Conservation (phyloP, 2,797 vertebrate genomes). For the Acestrorhynchus altus region DNA sequence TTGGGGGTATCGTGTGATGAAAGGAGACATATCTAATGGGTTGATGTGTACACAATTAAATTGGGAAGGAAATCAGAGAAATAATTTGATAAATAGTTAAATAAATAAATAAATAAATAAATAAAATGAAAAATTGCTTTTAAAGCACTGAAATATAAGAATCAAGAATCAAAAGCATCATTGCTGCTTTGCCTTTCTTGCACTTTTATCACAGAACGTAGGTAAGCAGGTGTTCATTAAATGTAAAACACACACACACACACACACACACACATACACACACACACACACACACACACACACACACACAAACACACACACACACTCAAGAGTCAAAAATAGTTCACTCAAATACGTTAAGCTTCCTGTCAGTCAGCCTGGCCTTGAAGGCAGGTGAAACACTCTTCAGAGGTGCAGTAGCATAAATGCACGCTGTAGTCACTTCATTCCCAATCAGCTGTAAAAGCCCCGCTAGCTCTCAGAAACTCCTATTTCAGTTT, state of each 20-base stretch:
- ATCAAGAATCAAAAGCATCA: no score
- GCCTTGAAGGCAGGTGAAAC: not conserved
- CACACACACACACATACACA: slow-evolving; percentile 13
- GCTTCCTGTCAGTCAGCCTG: not conserved
- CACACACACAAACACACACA: not conserved
- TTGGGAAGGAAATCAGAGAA: no score
- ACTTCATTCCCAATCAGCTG: not conserved
- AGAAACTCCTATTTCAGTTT: not conserved
- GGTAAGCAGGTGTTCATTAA: no score
- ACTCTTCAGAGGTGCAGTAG: not conserved
- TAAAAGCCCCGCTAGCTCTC: not conserved
- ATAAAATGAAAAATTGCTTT: no score
- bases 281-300: slow-evolving; percentile 11
- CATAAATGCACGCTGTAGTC: not conserved
- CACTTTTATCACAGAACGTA: no score
- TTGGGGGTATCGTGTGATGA: no score
- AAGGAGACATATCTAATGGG: no score
- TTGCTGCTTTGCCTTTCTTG: no score
- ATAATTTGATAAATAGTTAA: no score
- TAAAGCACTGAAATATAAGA: no score
- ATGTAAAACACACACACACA: slow-evolving; percentile 19
- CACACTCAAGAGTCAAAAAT: slow-evolving; percentile 21
- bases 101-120: no score
- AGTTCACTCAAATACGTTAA: slow-evolving; percentile 10
- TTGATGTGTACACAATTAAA: no score